A percentile compares a stretch with the other conserved stretches of the same genome.
phyloP scores from a whole-genome alignment of 1,140 invertebrate genomes.

The Arion vulgaris region DNA sequence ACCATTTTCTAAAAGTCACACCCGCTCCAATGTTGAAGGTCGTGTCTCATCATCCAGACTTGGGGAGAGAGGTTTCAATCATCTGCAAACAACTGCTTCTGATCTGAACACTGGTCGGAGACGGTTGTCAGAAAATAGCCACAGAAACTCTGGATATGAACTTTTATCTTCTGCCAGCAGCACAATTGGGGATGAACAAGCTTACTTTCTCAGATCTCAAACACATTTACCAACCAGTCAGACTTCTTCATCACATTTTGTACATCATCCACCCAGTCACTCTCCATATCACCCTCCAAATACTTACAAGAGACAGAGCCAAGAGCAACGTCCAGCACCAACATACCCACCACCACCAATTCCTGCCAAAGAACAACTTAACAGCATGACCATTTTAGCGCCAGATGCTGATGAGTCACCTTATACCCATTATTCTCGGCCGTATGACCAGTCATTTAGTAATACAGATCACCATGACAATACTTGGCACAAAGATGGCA shows the following conservation, averaged over 20 bases:
- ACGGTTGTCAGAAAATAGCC: not conserved
- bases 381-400: not conserved
- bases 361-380: not conserved
- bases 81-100: not conserved
- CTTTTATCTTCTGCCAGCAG: not conserved
- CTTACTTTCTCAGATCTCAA: constrained; percentile 37
- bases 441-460: not conserved
- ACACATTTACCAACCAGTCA: constrained; percentile 22
- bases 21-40: not conserved
- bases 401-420: not conserved
- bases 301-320: not conserved
- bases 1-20: constrained; percentile 44
- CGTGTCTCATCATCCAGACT: constrained; percentile 11
- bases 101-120: not conserved
- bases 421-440: not conserved
- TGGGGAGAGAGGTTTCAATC: not conserved
- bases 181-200: not conserved
- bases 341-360: not conserved
- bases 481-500: not conserved
- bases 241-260: too few species aligned
- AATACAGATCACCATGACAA: not conserved
- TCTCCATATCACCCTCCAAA: not conserved
- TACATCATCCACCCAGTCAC: not conserved
- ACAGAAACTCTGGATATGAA: not conserved
- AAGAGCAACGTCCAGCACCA: not conserved